phyloP scores from a whole-genome alignment of 2,113 vertebrate species.

The Lampris incognitus region DNA sequence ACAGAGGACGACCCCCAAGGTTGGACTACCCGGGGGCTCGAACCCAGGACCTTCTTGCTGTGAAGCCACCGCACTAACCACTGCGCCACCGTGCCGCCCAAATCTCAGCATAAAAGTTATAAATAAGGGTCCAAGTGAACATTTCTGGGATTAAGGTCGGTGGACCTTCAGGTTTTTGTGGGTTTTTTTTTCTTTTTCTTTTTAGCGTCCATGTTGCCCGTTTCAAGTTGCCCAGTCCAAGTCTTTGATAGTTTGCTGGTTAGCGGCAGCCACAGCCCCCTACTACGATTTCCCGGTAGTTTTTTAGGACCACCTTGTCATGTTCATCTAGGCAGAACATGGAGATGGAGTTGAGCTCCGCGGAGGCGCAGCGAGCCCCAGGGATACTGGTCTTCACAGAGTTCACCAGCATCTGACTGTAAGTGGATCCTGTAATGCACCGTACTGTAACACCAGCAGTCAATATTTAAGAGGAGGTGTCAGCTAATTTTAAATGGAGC shows the following conservation, averaged over 20 bases:
- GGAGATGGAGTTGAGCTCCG: slow-evolving; percentile 91
- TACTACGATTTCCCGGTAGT: slow-evolving; percentile 95
- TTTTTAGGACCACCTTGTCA: slow-evolving; percentile 92
- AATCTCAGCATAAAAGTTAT: no score
- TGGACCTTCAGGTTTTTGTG: background rate
- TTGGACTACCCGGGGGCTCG: no score
- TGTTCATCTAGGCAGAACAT: slow-evolving; percentile 94
- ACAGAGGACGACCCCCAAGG: no score
- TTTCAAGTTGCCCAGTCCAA: slow-evolving; percentile 8
- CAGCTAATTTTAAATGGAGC: no score
- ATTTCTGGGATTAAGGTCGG: slow-evolving; percentile 43
- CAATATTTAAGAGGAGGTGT: no score
- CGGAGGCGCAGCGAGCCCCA: slow-evolving; percentile 91
- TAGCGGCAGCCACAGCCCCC: slow-evolving; percentile 92
- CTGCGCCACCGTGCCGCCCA: no score
- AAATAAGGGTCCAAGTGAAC: slow-evolving; percentile 87
- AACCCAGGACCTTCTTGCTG: no score
- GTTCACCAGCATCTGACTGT: slow-evolving; percentile 89
- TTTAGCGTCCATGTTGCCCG: background rate
- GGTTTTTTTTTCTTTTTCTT: background rate
- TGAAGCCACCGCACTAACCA: no score
- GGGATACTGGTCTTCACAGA: slow-evolving; percentile 91
- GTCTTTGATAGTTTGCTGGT: slow-evolving; percentile 70
- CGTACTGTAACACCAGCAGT: no score
- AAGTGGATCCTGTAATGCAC: no score